Conservation (phyloP, 2,888 invertebrate species). For the Phrixothrix hirtus region DNA sequence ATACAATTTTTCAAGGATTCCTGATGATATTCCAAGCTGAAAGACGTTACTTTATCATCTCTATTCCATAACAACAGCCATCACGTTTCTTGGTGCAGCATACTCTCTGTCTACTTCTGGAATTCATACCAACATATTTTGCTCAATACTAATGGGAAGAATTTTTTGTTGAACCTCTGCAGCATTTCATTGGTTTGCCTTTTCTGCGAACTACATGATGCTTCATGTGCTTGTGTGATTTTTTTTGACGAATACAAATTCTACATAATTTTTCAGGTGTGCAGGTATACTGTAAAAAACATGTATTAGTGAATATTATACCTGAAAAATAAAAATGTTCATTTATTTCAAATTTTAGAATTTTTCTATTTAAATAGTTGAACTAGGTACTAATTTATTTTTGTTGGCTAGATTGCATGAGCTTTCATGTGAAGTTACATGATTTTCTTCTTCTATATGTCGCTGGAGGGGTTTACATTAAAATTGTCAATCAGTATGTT, state of each 20-base stretch:
- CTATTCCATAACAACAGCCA: slow-evolving; percentile 1
- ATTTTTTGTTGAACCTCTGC: neutral
- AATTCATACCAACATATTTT: slow-evolving; percentile 4
- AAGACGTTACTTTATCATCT: no score
- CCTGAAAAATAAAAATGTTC: no score
- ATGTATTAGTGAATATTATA: no score
- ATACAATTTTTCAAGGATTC: no score
- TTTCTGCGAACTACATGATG: neutral
- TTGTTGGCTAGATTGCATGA: neutral
- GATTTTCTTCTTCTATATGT: slow-evolving; percentile 1
- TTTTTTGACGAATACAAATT: neutral
- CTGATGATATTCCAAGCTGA: neutral
- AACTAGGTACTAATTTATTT: no score
- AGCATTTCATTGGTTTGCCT: slow-evolving; percentile 1
- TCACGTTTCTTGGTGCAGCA: no score
- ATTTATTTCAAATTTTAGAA: no score
- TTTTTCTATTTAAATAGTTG: no score
- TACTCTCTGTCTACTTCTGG: slow-evolving; percentile 1
- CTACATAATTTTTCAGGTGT: neutral
- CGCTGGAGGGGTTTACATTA: neutral
- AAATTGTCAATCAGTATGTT: no score
- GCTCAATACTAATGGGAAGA: neutral
- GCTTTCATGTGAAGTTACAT: neutral
- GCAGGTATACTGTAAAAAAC: neutral
- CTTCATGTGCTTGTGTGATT: neutral